Conservation (phyloP, 2,888 invertebrate species). For the Seira sanloemensis region DNA sequence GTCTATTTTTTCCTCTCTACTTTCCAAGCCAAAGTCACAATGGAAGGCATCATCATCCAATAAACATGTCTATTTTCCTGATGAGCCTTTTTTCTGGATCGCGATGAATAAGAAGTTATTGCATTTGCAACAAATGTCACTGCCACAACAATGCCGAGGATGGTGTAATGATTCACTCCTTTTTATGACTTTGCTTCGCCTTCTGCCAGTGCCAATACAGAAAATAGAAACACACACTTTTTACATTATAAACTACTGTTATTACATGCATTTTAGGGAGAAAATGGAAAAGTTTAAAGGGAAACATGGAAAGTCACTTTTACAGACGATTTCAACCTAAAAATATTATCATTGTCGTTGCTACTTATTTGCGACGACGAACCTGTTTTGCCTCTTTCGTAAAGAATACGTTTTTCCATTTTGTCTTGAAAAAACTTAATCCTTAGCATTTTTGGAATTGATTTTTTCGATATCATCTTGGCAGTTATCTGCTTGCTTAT, state of each 20-base stretch:
- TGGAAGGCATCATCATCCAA: conserved; percentile 16
- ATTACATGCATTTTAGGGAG: too few species aligned
- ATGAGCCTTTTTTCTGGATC: conserved; percentile 14
- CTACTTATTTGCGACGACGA: too few species aligned
- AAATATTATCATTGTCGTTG: not conserved
- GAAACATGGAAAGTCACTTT: conserved; percentile 55
- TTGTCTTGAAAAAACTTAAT: too few species aligned
- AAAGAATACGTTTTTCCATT: too few species aligned
- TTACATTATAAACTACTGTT: not conserved
- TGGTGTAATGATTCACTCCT: conserved; percentile 14
- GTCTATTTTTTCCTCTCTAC: not conserved
- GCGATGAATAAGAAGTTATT: conserved; percentile 45
- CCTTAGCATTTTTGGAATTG: too few species aligned
- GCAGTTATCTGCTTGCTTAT: too few species aligned
- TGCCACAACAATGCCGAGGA: not conserved
- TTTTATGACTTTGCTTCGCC: conserved; percentile 1
- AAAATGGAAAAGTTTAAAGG: not conserved
- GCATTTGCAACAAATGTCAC: conserved; percentile 20
- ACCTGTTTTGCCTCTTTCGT: too few species aligned
- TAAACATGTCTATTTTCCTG: conserved; percentile 50
- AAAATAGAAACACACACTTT: not conserved
- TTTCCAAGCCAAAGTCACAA: too few species aligned
- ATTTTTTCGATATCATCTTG: too few species aligned
- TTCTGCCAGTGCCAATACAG: not conserved
- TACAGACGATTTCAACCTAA: not conserved